phyloP scores from a whole-genome alignment of 2,113 vertebrate species.

The Dendrocopos noguchii region DNA sequence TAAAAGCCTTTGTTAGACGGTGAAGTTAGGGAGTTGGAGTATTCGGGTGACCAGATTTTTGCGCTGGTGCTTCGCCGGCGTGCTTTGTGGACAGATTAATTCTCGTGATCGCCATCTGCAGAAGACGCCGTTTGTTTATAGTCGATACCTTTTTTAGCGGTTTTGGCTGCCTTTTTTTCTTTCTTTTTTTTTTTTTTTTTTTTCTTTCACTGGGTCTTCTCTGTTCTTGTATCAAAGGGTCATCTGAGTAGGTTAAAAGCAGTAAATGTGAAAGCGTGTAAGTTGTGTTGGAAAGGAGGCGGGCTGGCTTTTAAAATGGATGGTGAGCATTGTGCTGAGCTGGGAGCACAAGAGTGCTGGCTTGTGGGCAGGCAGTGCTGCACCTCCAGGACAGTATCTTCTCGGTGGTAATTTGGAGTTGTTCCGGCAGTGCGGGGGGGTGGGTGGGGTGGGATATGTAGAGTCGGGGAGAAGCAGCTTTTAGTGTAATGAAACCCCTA shows the following conservation, averaged over 20 bases:
- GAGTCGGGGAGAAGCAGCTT: neutral
- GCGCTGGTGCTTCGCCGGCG: neutral
- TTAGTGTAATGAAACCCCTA: fast-evolving
- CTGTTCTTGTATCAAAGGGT: neutral
- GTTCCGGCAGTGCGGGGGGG: neutral
- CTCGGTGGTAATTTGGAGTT: neutral
- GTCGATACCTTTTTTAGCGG: neutral
- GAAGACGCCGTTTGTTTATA: slow-evolving; percentile 47
- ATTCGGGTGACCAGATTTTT: slow-evolving; percentile 6
- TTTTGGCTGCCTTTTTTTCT: neutral
- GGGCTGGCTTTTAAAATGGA: slow-evolving; percentile 2
- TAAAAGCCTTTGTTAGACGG: slow-evolving; percentile 35
- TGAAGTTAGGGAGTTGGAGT: slow-evolving; percentile 34
- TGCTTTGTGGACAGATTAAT: slow-evolving; percentile 54
- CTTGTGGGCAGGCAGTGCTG: neutral
- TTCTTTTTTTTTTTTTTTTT: neutral
- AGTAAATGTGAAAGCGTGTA: neutral
- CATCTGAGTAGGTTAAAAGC: neutral
- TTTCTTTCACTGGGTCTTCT: neutral
- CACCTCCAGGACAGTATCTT: neutral
- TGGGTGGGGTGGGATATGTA: too few species aligned
- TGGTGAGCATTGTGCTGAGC: slow-evolving; percentile 45
- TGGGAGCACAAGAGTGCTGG: neutral
- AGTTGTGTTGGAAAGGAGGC: neutral
- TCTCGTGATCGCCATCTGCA: slow-evolving; percentile 24